Conservation (phyloP, 2,888 invertebrate species). For the Tromatobia lineatoria region DNA sequence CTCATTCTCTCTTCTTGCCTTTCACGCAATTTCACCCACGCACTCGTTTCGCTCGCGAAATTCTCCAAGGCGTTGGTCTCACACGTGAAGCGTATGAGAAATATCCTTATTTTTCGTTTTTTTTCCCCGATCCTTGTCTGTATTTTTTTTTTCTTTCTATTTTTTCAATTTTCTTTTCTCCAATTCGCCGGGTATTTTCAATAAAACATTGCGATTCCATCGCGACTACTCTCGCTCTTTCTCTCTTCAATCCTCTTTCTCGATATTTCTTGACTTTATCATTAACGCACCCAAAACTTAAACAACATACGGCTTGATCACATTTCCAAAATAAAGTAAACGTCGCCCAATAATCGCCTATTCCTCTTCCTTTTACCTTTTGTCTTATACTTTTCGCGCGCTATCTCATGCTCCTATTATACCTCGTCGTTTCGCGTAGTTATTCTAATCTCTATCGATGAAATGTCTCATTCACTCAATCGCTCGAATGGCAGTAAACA, state of each 20-base stretch:
- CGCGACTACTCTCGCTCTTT: constrained; percentile 51
- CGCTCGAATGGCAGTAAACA: constrained; percentile 85
- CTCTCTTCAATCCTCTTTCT: constrained; percentile 61
- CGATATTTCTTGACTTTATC: constrained; percentile 31
- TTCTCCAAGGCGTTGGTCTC: constrained; percentile 19
- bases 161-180: constrained; percentile 10
- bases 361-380: constrained; percentile 50
- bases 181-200: constrained; percentile 7
- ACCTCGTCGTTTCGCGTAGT: constrained; percentile 65
- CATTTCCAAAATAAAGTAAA: constrained; percentile 63
- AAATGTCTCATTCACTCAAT: constrained; percentile 70
- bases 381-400: constrained; percentile 53
- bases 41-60: constrained; percentile 57
- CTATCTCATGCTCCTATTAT: constrained; percentile 57
- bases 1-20: constrained; percentile 60
- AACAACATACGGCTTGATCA: constrained; percentile 67
- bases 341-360: constrained; percentile 50
- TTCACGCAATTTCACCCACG: constrained; percentile 69
- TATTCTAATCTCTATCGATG: constrained; percentile 56
- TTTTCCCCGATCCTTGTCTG: background rate
- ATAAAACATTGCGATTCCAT: constrained; percentile 34
- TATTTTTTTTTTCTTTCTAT: constrained; percentile 26
- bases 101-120: background rate
- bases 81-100: constrained; percentile 11
- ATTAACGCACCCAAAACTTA: constrained; percentile 67